These are phyloP conservation scores for Argya squamiceps DNA, from an alignment of 2,797 vertebrate genomes.

Conservation along the genomic window DNA sequence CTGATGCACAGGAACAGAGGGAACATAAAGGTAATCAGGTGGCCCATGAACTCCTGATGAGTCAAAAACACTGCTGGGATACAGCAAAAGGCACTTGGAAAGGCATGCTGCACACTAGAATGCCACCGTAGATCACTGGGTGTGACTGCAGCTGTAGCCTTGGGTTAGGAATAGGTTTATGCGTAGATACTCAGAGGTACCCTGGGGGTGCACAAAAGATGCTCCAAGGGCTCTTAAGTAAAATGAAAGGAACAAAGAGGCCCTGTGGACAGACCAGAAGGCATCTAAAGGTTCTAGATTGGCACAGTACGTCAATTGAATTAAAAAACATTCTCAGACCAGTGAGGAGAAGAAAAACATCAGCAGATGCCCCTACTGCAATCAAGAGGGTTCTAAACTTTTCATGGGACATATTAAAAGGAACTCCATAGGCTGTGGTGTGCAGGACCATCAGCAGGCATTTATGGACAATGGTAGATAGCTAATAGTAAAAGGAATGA, in stretches of 20 bases:
- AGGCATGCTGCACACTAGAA: neutral
- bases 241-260: neutral
- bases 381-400: neutral
- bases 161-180: neutral
- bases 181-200: neutral
- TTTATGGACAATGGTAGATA: neutral
- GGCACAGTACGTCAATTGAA: neutral
- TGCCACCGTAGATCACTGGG: fast-evolving
- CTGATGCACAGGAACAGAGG: neutral
- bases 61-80: neutral
- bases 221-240: neutral
- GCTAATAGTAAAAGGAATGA: neutral
- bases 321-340: neutral
- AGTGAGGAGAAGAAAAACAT: neutral
- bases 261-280: neutral
- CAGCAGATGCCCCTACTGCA: neutral
- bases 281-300: neutral
- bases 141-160: neutral
- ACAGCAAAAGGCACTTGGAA: neutral
- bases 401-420: neutral
- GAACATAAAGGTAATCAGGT: neutral
- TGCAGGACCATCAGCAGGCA: too few species aligned
- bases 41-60: neutral
- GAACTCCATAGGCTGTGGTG: neutral
- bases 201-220: neutral